phyloP scores from a whole-genome alignment of 2,888 invertebrate genomes.

The Cataglyphis altisquamis region DNA sequence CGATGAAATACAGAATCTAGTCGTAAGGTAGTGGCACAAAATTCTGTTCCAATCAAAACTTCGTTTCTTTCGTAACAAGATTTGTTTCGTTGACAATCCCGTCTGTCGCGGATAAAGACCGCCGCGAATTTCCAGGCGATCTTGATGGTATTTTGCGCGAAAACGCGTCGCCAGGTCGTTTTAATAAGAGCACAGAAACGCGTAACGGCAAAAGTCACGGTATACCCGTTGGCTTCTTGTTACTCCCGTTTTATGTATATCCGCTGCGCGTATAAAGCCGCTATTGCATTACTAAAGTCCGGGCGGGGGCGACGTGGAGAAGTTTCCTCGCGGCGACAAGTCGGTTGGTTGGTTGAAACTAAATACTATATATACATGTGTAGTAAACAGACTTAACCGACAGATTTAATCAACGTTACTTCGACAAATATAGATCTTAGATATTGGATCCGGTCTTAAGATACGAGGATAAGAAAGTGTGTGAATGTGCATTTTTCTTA shows the following conservation, averaged over 20 bases:
- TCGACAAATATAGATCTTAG: background rate
- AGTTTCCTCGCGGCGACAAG: slow-evolving; percentile 50
- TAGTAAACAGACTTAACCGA: background rate
- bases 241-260: slow-evolving; percentile 69
- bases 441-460: background rate
- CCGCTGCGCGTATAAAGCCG: slow-evolving; percentile 58
- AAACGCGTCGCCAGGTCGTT: slow-evolving; percentile 56
- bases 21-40: background rate
- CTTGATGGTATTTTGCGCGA: slow-evolving; percentile 40
- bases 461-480: background rate
- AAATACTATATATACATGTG: slow-evolving; percentile 15
- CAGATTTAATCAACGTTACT: background rate
- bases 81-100: background rate
- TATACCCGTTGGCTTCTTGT: slow-evolving; percentile 44
- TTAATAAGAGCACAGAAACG: slow-evolving; percentile 41
- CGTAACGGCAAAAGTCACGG: slow-evolving; percentile 50
- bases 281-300: slow-evolving; percentile 64
- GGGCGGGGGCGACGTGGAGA: background rate
- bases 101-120: slow-evolving; percentile 1
- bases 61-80: background rate
- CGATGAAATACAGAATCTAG: background rate
- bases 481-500: background rate
- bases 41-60: background rate
- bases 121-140: slow-evolving; percentile 49
- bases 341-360: slow-evolving; percentile 47